Base-by-base conservation (phyloP, 2,888 invertebrate genomes). In the Dryocosmus kuriphilus region DNA sequence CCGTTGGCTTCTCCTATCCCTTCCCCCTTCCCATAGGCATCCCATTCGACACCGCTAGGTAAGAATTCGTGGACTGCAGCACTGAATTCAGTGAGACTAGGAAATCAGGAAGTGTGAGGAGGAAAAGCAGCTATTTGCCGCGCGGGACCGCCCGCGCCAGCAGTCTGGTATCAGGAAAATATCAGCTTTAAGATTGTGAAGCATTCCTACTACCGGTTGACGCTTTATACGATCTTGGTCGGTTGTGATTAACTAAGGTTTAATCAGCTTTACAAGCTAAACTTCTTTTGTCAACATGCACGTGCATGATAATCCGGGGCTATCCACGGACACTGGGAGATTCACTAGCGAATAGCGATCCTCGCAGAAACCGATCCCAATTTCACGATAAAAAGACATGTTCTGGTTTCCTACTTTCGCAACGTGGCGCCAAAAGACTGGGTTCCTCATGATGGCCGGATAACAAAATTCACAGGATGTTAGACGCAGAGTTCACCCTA, bases 221-320 rank as follows among this genome's bases (percentile, higher is more conserved):
- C 9, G 16, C 46, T 81, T 80, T 84, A 88, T 90, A 85, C 78
- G 81, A 41, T 82, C 89, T 87, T 88, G 85, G 73, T 89, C 84
- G 79, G 82, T 90, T 89, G 88, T 90, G 90, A 90, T 90, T 90
- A 90, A 90, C 89, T 89, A 89, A 90, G 90, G 90, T 90, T 90
- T 90, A 90, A 90, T 90, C 90, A 90, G 90, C 90, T 90, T 90
- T 90, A 89, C 90, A 89, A 89, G 90, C 90, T 89, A 90, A 90
- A 90, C 90, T 90, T 89, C 89, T 89, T 90, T 90, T 89, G 89
- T 89, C 90, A 89, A 88, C 90, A 88, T 89, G 89, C 89, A 88
- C 86, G 89, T 88, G 88, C 88, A 89, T 90, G 90, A 89, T 90
- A 90, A 90, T 90, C 90, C 90, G 85, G 82, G 85, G 83, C 88